Base-by-base conservation (phyloP, 2,797 vertebrate species). In the Acestrorhynchus altus region DNA sequence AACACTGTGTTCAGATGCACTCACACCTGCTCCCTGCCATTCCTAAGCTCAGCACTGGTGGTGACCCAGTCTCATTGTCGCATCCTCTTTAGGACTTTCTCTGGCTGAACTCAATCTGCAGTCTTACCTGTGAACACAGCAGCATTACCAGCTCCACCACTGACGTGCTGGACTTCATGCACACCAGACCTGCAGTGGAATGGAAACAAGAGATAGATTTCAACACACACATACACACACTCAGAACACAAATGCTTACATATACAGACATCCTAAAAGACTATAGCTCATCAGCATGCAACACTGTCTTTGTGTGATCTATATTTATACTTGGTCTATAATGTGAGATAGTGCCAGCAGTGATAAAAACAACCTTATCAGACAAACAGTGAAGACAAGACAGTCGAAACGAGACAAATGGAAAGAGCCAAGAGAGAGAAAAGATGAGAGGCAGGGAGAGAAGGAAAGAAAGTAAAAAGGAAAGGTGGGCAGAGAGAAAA, bases 91-190 rank as follows among this genome's bases (percentile, higher is more conserved):
- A n/a, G n/a, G n/a, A n/a, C n/a, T n/a, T n/a, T n/a, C n/a, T n/a
- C 44, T 46, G 44, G 18, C 4, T 49, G 46, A 4, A 12, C 3
- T 13, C 15, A 13, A 46, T 1, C 6, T 5, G 13, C 57, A 8
- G 16, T 59, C 96, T 95, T 90, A 95, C 98, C 97, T 99, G 98
- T 86, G 98, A 99, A 90, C 98, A 99, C 80, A 99, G 94, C 8
- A 99, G 94, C 98, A 99, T 99, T 88, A 99, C 98, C 88, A 99
- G 92, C 86, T 99, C 98, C 91, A 99, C 98, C 83, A 99, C 97
- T 1, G 97, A 99, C 88, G 96, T 99, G 93, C 97, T 99, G 64
- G 97, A 96, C 92, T 98, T 99, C 95, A 99, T 98, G 79, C 98
- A 99, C 88, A 97, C 96, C 89, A 98, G 90, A 90, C 98, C 98